A percentile compares a stretch with the other conserved stretches of the same genome.
Conservation (phyloP, 1,140 invertebrate genomes). For the Battus philenor region DNA sequence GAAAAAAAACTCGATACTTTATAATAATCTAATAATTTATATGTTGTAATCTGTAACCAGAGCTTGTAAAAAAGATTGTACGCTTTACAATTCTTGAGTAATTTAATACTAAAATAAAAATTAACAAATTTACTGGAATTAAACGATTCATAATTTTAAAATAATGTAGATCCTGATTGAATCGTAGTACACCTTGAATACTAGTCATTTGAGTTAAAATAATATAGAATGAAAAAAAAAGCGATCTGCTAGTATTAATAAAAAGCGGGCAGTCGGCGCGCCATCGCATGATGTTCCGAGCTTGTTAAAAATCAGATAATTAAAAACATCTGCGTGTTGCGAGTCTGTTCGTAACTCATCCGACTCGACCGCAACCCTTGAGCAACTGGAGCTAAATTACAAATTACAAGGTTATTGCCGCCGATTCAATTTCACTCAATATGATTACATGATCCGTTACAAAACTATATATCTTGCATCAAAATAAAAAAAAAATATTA, state of each 20-base stretch:
- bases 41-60: too few species aligned
- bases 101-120: too few species aligned
- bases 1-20: too few species aligned
- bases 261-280: not conserved
- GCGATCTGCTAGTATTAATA: not conserved
- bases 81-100: too few species aligned
- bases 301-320: constrained; percentile 33
- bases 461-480: not conserved
- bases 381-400: constrained; percentile 5
- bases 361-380: constrained; percentile 13
- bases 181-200: too few species aligned
- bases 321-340: constrained; percentile 42
- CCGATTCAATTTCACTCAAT: not conserved
- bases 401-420: constrained; percentile 4
- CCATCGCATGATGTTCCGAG: constrained; percentile 20
- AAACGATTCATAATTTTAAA: too few species aligned
- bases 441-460: not conserved
- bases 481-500: too few species aligned
- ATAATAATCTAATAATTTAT: too few species aligned
- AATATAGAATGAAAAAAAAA: not conserved
- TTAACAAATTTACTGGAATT: too few species aligned
- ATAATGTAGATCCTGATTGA: too few species aligned
- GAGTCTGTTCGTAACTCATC: constrained; percentile 26
- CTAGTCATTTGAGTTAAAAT: too few species aligned
- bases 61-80: not conserved